These are phyloP conservation scores for Urocyon cinereoargenteus DNA, from an alignment of 2,797 vertebrate genomes.

Conservation along the genomic window DNA sequence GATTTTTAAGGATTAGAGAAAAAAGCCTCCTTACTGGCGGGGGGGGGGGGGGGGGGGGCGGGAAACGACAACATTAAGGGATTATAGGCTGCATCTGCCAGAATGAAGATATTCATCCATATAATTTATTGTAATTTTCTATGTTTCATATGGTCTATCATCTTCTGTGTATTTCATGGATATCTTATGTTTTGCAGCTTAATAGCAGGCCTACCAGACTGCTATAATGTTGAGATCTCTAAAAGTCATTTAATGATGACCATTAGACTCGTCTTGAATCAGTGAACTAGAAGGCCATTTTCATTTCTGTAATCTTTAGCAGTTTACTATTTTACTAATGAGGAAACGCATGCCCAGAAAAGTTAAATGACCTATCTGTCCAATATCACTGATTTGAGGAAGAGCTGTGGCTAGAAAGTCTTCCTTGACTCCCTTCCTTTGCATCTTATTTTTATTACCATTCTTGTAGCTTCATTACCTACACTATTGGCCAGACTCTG, in stretches of 20 bases:
- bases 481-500: background rate
- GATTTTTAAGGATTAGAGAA: conserved; percentile 81
- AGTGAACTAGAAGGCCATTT: conserved; percentile 70
- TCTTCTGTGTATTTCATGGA: conserved; percentile 53
- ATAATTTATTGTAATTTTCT: conserved; percentile 69
- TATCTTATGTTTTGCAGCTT: conserved; percentile 62
- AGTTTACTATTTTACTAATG: conserved; percentile 71
- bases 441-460: background rate
- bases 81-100: conserved; percentile 50
- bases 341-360: conserved; percentile 61
- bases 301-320: conserved; percentile 66
- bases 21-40: conserved; percentile 73
- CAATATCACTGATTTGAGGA: background rate
- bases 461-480: background rate
- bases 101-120: conserved; percentile 42
- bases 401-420: conserved; percentile 1
- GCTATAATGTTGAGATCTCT: background rate
- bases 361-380: conserved; percentile 24
- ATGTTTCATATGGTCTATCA: conserved; percentile 44
- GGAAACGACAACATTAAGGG: conserved; percentile 3
- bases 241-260: conserved; percentile 69
- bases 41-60: background rate
- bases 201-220: conserved; percentile 32
- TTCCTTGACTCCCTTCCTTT: background rate
- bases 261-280: conserved; percentile 69